Conservation (phyloP, 2,888 invertebrate species). For the Lampropteryx suffumata region DNA sequence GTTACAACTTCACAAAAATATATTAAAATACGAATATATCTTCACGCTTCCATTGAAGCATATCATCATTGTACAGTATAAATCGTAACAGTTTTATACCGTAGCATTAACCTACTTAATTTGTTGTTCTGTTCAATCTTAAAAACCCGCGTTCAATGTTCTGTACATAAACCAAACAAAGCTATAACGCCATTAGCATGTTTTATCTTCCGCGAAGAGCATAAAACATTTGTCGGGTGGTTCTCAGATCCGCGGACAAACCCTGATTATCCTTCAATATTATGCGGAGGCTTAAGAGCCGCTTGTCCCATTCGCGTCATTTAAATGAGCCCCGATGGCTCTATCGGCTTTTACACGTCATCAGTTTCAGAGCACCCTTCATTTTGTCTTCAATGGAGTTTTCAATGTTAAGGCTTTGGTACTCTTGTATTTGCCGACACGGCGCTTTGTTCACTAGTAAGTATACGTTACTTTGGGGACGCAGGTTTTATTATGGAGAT, state of each 20-base stretch:
- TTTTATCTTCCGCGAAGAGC: neutral
- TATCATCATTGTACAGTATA: too few relatives aligned
- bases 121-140: neutral
- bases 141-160: neutral
- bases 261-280: conserved; percentile 37
- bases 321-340: conserved; percentile 71
- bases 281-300: conserved; percentile 52
- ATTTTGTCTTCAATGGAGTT: conserved; percentile 61
- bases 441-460: conserved; percentile 52
- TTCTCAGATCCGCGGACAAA: conserved; percentile 9
- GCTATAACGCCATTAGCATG: neutral
- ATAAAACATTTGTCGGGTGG: conserved; percentile 1
- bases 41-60: too few relatives aligned
- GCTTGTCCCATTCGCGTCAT: conserved; percentile 61
- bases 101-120: too few relatives aligned
- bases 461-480: conserved; percentile 40
- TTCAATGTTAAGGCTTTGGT: conserved; percentile 43
- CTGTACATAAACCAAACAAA: neutral
- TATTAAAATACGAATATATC: too few relatives aligned
- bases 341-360: conserved; percentile 75
- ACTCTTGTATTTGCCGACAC: conserved; percentile 52
- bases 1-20: too few relatives aligned
- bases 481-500: conserved; percentile 13
- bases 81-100: too few relatives aligned
- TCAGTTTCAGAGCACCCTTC: conserved; percentile 72